These are phyloP conservation scores for Polypterus bichir DNA, from an alignment of 2,113 vertebrate genomes.

Conservation along the genomic window DNA sequence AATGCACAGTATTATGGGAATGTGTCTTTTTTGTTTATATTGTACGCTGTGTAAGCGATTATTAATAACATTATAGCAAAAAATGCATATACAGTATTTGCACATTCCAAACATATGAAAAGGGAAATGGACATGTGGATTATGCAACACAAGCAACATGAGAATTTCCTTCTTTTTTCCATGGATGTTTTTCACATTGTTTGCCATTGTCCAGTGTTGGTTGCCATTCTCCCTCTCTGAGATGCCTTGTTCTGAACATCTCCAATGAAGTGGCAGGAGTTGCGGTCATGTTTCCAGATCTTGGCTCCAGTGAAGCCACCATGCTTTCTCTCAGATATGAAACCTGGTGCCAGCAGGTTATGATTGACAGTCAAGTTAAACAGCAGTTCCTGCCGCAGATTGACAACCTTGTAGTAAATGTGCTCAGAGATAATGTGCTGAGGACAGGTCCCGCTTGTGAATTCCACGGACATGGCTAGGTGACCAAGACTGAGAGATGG, in stretches of 20 bases:
- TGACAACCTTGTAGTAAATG: slow-evolving; percentile 65
- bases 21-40: too few species aligned
- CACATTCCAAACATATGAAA: too few species aligned
- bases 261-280: slow-evolving; percentile 71
- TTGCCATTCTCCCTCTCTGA: slow-evolving; percentile 32
- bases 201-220: too few species aligned
- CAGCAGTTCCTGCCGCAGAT: slow-evolving; percentile 48
- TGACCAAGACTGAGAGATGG: slow-evolving; percentile 75
- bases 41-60: too few species aligned
- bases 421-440: slow-evolving; percentile 17
- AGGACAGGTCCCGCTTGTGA: slow-evolving; percentile 49
- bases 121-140: too few species aligned
- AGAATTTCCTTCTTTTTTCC: too few species aligned
- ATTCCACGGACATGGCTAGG: slow-evolving; percentile 46
- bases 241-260: slow-evolving; percentile 51
- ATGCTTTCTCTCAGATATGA: slow-evolving; percentile 63
- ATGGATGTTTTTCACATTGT: too few species aligned
- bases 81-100: too few species aligned
- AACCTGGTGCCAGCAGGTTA: slow-evolving; percentile 66
- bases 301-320: slow-evolving; percentile 47
- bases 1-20: too few species aligned
- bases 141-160: too few species aligned
- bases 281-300: slow-evolving; percentile 26
- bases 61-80: too few species aligned
- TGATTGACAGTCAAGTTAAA: slow-evolving; percentile 77